A percentile compares a stretch with the other conserved stretches of the same genome.
Conservation (phyloP, 2,797 vertebrate genomes). For the Dallia pectoralis region DNA sequence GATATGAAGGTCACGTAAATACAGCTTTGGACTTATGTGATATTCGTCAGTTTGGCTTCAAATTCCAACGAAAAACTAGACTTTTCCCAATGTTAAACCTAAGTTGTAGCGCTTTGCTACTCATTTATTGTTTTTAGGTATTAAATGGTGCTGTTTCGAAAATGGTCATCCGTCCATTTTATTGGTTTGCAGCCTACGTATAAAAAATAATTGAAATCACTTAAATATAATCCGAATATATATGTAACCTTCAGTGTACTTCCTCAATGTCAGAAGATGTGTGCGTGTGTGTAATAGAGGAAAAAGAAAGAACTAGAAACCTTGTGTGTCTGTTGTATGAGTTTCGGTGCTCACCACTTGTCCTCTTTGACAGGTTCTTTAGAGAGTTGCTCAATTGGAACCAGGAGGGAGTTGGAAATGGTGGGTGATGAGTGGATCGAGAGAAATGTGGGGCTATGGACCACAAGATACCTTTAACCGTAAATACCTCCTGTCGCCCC, state of each 20-base stretch:
- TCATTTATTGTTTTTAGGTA: no score
- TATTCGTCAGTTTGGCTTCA: no score
- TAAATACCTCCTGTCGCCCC: slow-evolving; percentile 12
- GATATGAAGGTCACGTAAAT: no score
- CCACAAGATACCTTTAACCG: slow-evolving; percentile 4
- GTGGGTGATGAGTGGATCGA: slow-evolving; percentile 41
- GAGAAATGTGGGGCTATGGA: slow-evolving; percentile 25
- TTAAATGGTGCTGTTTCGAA: no score
- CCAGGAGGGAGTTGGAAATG: slow-evolving; percentile 32
- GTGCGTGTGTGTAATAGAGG: slow-evolving; percentile 1
- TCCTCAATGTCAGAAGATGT: neutral
- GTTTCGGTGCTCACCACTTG: slow-evolving; percentile 65
- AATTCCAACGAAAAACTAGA: no score
- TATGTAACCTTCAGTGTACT: neutral
- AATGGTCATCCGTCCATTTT: no score
- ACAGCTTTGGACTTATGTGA: no score
- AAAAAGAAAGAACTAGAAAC: slow-evolving; percentile 25
- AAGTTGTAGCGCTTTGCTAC: no score
- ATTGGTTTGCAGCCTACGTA: no score
- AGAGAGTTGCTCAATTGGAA: slow-evolving; percentile 41
- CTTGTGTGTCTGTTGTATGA: neutral
- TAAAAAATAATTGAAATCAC: no score
- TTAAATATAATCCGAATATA: no score
- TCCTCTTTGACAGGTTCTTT: slow-evolving; percentile 61
- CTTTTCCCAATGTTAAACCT: neutral